Percentiles rank a stretch among this genome's conserved stretches.
Evolutionary conservation across 2,113 vertebrate species (phyloP).

Genomic region (Ailuropoda melanoleuca): DNA sequence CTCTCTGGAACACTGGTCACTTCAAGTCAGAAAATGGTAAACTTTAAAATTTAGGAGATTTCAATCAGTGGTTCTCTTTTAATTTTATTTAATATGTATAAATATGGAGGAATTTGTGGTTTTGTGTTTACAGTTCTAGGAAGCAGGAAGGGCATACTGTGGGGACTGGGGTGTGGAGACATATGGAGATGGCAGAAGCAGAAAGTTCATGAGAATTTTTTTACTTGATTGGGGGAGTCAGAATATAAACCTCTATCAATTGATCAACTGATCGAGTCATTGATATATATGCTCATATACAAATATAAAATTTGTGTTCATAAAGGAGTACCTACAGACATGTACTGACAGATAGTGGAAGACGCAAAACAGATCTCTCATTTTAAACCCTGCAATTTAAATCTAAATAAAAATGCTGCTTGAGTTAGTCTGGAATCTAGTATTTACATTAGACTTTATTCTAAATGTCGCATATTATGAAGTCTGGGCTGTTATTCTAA

Average conservation of each 20-base stretch:
- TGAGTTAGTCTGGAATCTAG: background rate
- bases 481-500: background rate
- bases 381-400: background rate
- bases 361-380: background rate
- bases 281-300: background rate
- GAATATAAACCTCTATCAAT: background rate
- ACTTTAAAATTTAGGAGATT: background rate
- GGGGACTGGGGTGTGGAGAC: background rate
- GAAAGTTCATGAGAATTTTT: background rate
- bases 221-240: background rate
- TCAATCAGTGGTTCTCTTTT: background rate
- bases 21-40: background rate
- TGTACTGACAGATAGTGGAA: background rate
- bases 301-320: background rate
- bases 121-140: background rate
- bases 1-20: background rate
- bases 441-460: background rate
- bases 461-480: constrained; percentile 9
- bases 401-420: background rate
- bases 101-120: background rate
- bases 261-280: background rate
- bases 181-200: background rate
- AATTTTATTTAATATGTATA: background rate
- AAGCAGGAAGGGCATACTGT: background rate
- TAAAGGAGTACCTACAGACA: background rate